Conservation (phyloP, 2,888 invertebrate genomes). For the Cinara cedri region DNA sequence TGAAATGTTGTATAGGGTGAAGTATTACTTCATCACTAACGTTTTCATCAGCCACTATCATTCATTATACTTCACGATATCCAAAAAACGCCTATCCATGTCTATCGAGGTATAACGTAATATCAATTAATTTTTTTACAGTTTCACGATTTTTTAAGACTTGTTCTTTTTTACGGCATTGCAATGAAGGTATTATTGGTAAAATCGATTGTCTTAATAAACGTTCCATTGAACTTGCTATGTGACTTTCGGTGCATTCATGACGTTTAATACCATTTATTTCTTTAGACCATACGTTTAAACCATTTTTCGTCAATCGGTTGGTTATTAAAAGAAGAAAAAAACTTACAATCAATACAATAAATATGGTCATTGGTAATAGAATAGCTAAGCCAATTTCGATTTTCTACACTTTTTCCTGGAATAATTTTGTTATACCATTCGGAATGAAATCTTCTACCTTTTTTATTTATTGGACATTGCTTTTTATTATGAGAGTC, state of each 20-base stretch:
- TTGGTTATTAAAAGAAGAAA: conserved; percentile 14
- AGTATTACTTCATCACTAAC: too few species aligned
- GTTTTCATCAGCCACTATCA: too few species aligned
- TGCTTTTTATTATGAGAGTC: background rate
- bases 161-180: too few species aligned
- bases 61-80: too few species aligned
- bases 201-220: conserved; percentile 20
- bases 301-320: conserved; percentile 19
- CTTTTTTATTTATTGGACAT: background rate
- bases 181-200: conserved; percentile 6
- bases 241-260: conserved; percentile 11
- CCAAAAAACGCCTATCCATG: too few species aligned
- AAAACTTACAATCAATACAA: conserved; percentile 29
- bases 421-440: conserved; percentile 1
- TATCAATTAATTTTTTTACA: too few species aligned
- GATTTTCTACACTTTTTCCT: background rate
- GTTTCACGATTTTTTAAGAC: too few species aligned
- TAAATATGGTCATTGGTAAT: background rate
- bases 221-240: conserved; percentile 9
- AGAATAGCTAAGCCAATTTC: background rate
- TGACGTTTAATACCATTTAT: conserved; percentile 8
- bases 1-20: too few species aligned
- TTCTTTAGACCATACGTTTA: background rate
- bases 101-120: too few species aligned
- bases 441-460: conserved; percentile 13